These are phyloP conservation scores for Watsonalla binaria DNA, from an alignment of 2,888 invertebrate genomes.

Conservation along the genomic window DNA sequence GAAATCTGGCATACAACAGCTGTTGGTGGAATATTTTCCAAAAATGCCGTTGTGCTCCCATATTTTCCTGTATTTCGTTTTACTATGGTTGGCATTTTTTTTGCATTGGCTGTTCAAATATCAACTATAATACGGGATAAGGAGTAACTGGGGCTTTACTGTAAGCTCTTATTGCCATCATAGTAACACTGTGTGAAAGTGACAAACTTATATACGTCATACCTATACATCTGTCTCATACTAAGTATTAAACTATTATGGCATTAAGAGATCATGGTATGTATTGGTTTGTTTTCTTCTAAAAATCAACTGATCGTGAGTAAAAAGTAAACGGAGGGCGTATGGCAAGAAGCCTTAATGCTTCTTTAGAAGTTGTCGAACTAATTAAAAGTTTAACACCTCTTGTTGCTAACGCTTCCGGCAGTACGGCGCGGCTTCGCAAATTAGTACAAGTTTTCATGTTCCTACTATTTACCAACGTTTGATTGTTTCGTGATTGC, in stretches of 20 bases:
- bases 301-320: constrained; percentile 24
- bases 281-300: background rate
- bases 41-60: constrained; percentile 36
- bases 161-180: too few relatives aligned
- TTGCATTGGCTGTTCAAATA: too few relatives aligned
- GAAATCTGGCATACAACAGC: constrained; percentile 45
- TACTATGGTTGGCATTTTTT: constrained; percentile 10
- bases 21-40: constrained; percentile 52
- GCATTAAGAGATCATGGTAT: too few relatives aligned
- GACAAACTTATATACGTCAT: too few relatives aligned
- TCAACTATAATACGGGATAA: too few relatives aligned
- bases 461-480: constrained; percentile 27
- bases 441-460: constrained; percentile 48
- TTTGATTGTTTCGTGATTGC: background rate
- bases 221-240: too few relatives aligned
- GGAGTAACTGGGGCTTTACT: too few relatives aligned
- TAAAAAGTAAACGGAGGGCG: constrained; percentile 42
- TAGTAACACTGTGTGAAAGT: too few relatives aligned
- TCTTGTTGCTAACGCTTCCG: constrained; percentile 49
- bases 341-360: constrained; percentile 49
- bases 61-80: constrained; percentile 35
- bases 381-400: constrained; percentile 73
- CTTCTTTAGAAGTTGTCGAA: constrained; percentile 58
- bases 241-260: too few relatives aligned
- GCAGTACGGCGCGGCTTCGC: constrained; percentile 37